Conservation (phyloP, 2,888 invertebrate species). For the Petrolisthes manimaculis region DNA sequence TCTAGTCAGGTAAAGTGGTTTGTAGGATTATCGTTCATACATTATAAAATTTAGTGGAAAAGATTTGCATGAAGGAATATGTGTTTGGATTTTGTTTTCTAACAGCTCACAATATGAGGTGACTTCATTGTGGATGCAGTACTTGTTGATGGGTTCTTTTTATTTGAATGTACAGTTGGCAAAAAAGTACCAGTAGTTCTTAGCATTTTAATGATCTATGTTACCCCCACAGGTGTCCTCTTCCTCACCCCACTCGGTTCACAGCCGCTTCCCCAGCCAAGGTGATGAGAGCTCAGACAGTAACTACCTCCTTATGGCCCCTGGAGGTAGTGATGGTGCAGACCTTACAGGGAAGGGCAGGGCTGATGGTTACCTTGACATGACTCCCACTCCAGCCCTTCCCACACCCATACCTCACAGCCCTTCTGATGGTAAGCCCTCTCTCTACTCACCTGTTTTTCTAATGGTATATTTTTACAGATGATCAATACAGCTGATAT, state of each 20-base stretch:
- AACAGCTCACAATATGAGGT: no score
- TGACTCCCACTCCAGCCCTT: slow-evolving; percentile 51
- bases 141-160: background rate
- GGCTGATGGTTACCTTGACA: slow-evolving; percentile 45
- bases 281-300: slow-evolving; percentile 46
- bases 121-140: no score
- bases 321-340: slow-evolving; percentile 23
- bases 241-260: slow-evolving; percentile 51
- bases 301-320: slow-evolving; percentile 42
- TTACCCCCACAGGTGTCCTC: slow-evolving; percentile 42
- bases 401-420: slow-evolving; percentile 57
- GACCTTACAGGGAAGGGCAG: slow-evolving; percentile 27
- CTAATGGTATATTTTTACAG: no score
- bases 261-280: slow-evolving; percentile 48
- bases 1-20: slow-evolving; percentile 50
- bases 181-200: background rate
- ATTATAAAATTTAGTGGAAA: no score
- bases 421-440: slow-evolving; percentile 56
- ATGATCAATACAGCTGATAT: no score
- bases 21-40: no score
- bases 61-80: no score
- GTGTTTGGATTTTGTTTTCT: no score
- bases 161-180: background rate
- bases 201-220: background rate
- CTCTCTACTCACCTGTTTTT: background rate